Evolutionary conservation across 2,113 vertebrate genomes (phyloP).

Genomic region (Nestor notabilis): DNA sequence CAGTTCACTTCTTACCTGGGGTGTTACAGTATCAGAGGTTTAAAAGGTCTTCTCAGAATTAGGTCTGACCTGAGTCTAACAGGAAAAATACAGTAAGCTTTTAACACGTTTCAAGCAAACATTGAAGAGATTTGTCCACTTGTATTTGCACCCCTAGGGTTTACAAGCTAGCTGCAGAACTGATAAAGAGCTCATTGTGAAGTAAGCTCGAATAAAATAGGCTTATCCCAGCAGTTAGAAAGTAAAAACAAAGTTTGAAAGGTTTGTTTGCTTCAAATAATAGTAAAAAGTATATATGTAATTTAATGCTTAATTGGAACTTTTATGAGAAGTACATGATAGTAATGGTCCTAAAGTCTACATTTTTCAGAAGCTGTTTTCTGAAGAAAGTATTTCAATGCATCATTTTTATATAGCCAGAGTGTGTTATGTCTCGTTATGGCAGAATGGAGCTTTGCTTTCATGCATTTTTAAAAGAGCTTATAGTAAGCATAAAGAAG

Average conservation of each 20-base stretch:
- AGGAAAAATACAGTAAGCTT: neutral
- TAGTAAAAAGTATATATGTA: neutral
- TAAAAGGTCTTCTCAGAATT: constrained; percentile 12
- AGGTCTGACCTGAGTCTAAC: neutral
- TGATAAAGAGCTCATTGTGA: constrained; percentile 56
- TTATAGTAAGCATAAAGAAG: constrained; percentile 39
- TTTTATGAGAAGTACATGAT: neutral
- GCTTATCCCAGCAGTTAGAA: neutral
- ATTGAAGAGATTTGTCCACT: neutral
- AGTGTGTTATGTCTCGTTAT: neutral
- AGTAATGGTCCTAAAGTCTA: neutral
- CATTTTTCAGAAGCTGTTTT: constrained; percentile 41
- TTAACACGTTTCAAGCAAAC: neutral
- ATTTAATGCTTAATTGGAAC: constrained; percentile 49
- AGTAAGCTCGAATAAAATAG: constrained; percentile 40
- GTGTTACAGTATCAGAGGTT: neutral
- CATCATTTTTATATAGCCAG: constrained; percentile 53
- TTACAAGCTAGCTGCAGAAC: neutral
- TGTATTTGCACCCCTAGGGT: neutral
- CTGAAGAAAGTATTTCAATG: constrained; percentile 29
- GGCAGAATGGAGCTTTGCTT: constrained; percentile 17
- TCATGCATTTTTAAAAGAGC: constrained; percentile 66
- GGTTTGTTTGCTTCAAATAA: neutral
- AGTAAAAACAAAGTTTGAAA: constrained; percentile 51
- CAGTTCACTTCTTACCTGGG: neutral